Percentiles rank a stretch among this genome's conserved stretches.
Conservation (phyloP, 2,888 invertebrate genomes). For the Agriopis marginaria region DNA sequence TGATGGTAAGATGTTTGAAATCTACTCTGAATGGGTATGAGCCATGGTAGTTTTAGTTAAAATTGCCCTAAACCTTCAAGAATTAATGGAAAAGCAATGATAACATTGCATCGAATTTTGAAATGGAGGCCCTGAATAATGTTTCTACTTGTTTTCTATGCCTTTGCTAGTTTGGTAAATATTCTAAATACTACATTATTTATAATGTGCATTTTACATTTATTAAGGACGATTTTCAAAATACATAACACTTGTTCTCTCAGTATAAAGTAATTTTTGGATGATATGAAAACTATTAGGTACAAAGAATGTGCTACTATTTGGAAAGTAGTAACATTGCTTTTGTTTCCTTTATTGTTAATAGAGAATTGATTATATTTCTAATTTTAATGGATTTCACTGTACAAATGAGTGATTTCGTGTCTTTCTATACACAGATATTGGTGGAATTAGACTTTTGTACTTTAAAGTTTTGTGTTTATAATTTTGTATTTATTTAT, state of each 20-base stretch:
- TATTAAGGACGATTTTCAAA: constrained; percentile 10
- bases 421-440: no score
- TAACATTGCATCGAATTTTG: neutral
- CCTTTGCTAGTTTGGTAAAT: constrained; percentile 1
- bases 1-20: constrained; percentile 66
- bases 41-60: neutral
- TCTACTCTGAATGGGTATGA: neutral
- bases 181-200: constrained; percentile 12
- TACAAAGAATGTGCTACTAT: neutral
- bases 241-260: constrained; percentile 2
- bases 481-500: no score
- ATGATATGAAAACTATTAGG: neutral
- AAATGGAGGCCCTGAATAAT: neutral
- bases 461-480: no score
- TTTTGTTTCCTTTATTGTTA: neutral
- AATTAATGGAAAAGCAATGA: neutral
- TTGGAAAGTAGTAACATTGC: neutral
- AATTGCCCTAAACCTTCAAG: neutral
- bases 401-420: neutral
- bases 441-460: no score
- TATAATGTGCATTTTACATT: constrained; percentile 28
- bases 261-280: neutral
- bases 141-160: neutral
- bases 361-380: neutral
- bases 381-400: neutral